These are phyloP conservation scores for Cheumatopsyche charites DNA, from an alignment of 1,140 invertebrate genomes.

Conservation along the genomic window DNA sequence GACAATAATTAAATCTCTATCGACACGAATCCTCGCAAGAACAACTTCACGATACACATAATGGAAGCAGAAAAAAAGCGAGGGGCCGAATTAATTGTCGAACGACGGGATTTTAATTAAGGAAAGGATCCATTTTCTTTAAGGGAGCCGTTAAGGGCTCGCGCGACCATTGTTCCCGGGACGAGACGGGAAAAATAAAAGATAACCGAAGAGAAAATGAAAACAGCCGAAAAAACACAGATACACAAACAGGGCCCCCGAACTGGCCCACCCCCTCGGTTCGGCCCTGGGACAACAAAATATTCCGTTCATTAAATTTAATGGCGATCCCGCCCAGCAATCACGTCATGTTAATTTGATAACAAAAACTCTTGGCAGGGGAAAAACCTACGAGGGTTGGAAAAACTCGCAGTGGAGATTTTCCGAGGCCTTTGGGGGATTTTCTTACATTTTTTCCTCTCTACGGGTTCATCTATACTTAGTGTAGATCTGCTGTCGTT, in stretches of 20 bases:
- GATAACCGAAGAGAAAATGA: neutral
- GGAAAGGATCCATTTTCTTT: slow-evolving; percentile 33
- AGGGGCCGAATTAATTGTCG: slow-evolving; percentile 30
- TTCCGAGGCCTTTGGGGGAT: neutral
- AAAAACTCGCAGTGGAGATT: neutral
- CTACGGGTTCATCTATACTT: neutral
- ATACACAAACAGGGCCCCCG: neutral
- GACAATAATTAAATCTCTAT: slow-evolving; percentile 29
- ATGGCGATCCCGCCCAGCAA: slow-evolving; percentile 35
- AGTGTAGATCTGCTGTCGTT: too few relatives aligned
- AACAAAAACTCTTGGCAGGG: slow-evolving; percentile 26
- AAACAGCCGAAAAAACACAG: neutral
- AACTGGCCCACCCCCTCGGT: neutral
- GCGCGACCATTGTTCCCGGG: slow-evolving; percentile 18
- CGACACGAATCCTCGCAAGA: slow-evolving; percentile 23
- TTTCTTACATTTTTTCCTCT: neutral
- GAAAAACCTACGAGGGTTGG: neutral
- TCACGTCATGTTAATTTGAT: slow-evolving; percentile 45
- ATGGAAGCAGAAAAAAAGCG: slow-evolving; percentile 4
- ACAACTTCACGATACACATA: slow-evolving; percentile 14
- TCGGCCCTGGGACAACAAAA: slow-evolving; percentile 35
- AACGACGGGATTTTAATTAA: slow-evolving; percentile 41
- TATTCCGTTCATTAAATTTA: slow-evolving; percentile 43
- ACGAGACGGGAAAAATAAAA: neutral
- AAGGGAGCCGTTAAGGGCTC: slow-evolving; percentile 27